phyloP scores from a whole-genome alignment of 2,113 vertebrate genomes.

The Phrynocephalus versicolor region DNA sequence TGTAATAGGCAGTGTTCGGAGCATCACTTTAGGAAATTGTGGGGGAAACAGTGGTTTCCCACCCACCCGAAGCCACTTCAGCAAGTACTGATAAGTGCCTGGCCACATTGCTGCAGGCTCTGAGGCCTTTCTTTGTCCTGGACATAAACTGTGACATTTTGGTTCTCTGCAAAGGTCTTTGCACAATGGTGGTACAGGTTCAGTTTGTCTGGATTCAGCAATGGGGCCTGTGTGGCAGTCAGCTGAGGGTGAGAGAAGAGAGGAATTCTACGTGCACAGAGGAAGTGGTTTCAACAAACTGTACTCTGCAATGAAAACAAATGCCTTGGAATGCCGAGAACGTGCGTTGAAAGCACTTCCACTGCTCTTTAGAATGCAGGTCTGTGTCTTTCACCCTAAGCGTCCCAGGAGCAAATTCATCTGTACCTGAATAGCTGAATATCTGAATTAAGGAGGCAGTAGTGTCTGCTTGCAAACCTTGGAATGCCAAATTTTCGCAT shows the following conservation, averaged over 20 bases:
- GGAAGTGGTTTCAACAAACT: conserved; percentile 6
- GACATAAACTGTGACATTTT: background rate
- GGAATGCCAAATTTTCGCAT: too few species aligned
- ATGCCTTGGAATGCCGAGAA: background rate
- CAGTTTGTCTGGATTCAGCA: background rate
- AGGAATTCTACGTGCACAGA: background rate
- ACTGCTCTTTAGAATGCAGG: background rate
- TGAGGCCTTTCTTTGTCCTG: background rate
- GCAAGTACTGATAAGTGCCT: too few species aligned
- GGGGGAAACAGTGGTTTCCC: background rate
- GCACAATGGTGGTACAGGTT: background rate
- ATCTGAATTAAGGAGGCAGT: background rate
- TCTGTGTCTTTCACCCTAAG: background rate
- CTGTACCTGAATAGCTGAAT: background rate
- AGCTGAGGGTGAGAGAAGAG: background rate
- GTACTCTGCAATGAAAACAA: background rate
- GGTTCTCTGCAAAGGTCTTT: background rate
- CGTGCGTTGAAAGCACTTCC: background rate
- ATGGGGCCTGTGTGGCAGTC: too few species aligned
- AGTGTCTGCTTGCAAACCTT: background rate
- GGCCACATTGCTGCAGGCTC: background rate
- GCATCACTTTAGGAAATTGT: background rate
- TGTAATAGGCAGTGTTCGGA: background rate
- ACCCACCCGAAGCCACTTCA: too few species aligned
- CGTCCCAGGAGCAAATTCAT: background rate